Base-by-base conservation (phyloP, 2,797 vertebrate species). In the Dryobates pubescens region DNA sequence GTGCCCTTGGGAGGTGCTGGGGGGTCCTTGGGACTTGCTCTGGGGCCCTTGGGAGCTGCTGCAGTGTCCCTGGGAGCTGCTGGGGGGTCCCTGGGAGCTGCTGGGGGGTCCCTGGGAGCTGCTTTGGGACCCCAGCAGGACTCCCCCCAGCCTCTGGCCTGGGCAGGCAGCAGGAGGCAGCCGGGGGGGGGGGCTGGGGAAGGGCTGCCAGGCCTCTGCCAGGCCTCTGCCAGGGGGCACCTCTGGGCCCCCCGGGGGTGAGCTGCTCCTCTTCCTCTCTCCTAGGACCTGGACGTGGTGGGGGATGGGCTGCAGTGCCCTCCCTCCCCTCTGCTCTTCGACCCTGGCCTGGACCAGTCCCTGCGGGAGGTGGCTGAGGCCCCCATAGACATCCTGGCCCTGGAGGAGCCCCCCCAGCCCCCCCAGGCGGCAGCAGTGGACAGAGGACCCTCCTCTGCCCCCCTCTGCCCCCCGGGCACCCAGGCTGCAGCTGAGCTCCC, bases 271-370 rank as follows among this genome's bases (percentile, higher is more conserved):
- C 17, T 71, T 73, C 88, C 90, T 87, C 88, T 89, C 45, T 30
- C 34, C 26, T 89, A 99, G 99, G 99, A 99, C 95, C 97, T 99
- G 97, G 99, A 99, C 56, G 99, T 99, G 95, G 99, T 99, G 92
- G 99, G 99, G 0, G 99, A 99, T 4, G 98, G 98, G 1, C 97
- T 98, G 98, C 99, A 99, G 94, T 99, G 98, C 26, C 99, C 99
- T 11, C 99, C 99, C 0, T 99, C 99, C 49, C 99, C 99, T 5
- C 97, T 99, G 69, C 98, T 99, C 94, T 99, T 99, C 30, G 99
- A 99, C 86, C 98, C 99, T 2, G 98, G 97, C 30, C 97, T 99
- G 70, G 98, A 99, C 78, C 98, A 98, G 59, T 98, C 98, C 65
- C 97, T 98, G 73, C 96, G 97, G 82, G 99, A 98, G 56, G 97